Evolutionary conservation across 2,888 invertebrate genomes (phyloP).

Genomic region (Diachrysia chrysitis): DNA sequence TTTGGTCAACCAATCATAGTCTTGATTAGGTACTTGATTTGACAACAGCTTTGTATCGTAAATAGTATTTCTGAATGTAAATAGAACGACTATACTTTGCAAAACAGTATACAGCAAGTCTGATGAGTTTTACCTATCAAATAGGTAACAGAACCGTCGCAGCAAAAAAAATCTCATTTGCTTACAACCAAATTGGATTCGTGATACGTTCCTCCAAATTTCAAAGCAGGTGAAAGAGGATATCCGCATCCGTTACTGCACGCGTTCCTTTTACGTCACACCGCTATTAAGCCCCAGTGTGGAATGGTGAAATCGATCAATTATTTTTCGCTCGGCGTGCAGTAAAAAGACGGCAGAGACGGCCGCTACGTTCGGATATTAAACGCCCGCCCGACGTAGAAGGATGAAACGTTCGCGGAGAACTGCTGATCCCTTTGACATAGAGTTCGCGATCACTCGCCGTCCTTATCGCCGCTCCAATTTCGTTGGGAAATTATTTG

Average conservation of each 20-base stretch:
- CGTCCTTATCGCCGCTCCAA: slow-evolving; percentile 78
- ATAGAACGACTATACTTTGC: neutral
- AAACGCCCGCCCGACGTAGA: slow-evolving; percentile 76
- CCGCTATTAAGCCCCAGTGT: slow-evolving; percentile 74
- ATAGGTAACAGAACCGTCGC: slow-evolving; percentile 3
- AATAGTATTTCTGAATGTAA: neutral
- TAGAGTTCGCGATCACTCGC: slow-evolving; percentile 76
- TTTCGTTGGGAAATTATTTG: slow-evolving; percentile 70
- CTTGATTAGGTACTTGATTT: no score
- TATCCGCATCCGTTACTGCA: slow-evolving; percentile 53
- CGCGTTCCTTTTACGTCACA: slow-evolving; percentile 76
- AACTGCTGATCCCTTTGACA: slow-evolving; percentile 80
- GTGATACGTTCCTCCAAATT: slow-evolving; percentile 55
- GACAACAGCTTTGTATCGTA: neutral
- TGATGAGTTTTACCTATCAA: neutral
- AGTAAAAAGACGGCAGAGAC: slow-evolving; percentile 83
- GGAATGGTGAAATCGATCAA: slow-evolving; percentile 82
- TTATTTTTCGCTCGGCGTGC: slow-evolving; percentile 83
- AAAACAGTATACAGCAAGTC: slow-evolving; percentile 3
- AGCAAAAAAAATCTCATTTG: slow-evolving; percentile 30
- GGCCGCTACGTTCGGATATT: slow-evolving; percentile 81
- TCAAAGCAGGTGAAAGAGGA: slow-evolving; percentile 63
- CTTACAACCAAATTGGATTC: slow-evolving; percentile 52
- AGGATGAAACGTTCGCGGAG: slow-evolving; percentile 70
- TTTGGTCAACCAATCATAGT: no score